These are phyloP conservation scores for Elysia crispata DNA, from an alignment of 2,888 invertebrate genomes.

Conservation along the genomic window DNA sequence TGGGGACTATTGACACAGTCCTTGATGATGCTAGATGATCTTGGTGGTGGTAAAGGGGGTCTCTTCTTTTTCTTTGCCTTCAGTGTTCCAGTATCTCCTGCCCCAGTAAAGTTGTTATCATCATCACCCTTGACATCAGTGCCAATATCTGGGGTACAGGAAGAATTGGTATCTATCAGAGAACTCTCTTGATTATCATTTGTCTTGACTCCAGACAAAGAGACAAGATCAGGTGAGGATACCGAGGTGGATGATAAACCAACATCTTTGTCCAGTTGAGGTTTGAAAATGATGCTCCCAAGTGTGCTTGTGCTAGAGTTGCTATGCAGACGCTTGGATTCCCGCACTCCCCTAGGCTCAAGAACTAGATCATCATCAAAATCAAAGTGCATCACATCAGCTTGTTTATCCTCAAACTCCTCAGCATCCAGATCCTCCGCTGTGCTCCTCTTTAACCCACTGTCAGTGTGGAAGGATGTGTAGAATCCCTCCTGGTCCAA, in stretches of 20 bases:
- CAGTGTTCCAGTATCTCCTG: slow-evolving; percentile 33
- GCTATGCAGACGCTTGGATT: slow-evolving; percentile 63
- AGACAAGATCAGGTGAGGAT: slow-evolving; percentile 6
- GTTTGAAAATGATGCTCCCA: slow-evolving; percentile 65
- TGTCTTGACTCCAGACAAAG: background rate
- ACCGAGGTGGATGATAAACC: background rate
- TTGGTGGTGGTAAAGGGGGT: slow-evolving; percentile 55
- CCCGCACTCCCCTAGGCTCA: slow-evolving; percentile 57
- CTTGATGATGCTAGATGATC: slow-evolving; percentile 51
- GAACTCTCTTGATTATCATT: too few species aligned
- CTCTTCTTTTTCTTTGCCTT: slow-evolving; percentile 40
- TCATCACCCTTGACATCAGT: slow-evolving; percentile 20
- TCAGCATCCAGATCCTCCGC: slow-evolving; percentile 61
- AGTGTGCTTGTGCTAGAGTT: slow-evolving; percentile 56
- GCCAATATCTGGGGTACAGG: background rate
- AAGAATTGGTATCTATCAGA: too few species aligned
- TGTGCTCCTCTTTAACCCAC: slow-evolving; percentile 82
- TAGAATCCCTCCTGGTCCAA: slow-evolving; percentile 98
- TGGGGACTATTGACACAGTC: background rate
- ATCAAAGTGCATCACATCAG: too few species aligned
- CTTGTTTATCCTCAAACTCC: slow-evolving; percentile 44
- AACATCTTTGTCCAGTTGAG: slow-evolving; percentile 38
- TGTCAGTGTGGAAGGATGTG: slow-evolving; percentile 97
- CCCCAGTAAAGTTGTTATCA: background rate
- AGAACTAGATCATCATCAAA: slow-evolving; percentile 52